These are phyloP conservation scores for Trematocara variabile DNA, from an alignment of 2,113 vertebrate species.

Conservation along the genomic window DNA sequence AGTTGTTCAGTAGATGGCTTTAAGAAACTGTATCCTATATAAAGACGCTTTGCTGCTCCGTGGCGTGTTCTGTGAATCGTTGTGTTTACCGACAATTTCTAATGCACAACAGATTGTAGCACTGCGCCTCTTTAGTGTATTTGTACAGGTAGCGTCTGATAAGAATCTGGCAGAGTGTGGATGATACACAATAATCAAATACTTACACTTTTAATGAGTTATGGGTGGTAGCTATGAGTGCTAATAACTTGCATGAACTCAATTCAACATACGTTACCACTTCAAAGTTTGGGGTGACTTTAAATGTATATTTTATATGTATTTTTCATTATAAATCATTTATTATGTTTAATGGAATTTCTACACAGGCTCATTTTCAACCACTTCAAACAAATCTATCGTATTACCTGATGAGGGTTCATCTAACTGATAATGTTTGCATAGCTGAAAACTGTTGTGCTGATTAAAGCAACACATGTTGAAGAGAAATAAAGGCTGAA, in stretches of 20 bases:
- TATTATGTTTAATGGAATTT: background rate
- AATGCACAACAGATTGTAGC: background rate
- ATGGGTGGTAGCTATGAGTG: background rate
- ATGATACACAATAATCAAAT: background rate
- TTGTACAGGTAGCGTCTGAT: background rate
- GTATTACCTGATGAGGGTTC: background rate
- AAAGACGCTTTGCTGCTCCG: background rate
- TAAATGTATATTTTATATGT: background rate
- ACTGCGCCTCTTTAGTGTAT: background rate
- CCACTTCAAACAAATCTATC: background rate
- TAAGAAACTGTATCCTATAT: constrained; percentile 48
- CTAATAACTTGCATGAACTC: background rate
- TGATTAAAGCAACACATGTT: background rate
- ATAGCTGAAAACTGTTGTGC: background rate
- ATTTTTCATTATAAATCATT: background rate
- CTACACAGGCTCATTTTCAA: background rate
- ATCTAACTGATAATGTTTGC: background rate
- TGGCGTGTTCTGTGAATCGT: background rate
- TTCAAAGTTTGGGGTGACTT: background rate
- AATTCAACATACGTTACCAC: background rate
- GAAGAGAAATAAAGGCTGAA: background rate
- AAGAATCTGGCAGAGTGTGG: background rate
- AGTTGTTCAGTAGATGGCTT: background rate
- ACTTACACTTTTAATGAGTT: background rate
- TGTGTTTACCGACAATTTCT: background rate